A percentile compares a stretch with the other conserved stretches of the same genome.
These are phyloP conservation scores for Plagodis pulveraria DNA, from an alignment of 2,888 invertebrate species.

Conservation along the genomic window DNA sequence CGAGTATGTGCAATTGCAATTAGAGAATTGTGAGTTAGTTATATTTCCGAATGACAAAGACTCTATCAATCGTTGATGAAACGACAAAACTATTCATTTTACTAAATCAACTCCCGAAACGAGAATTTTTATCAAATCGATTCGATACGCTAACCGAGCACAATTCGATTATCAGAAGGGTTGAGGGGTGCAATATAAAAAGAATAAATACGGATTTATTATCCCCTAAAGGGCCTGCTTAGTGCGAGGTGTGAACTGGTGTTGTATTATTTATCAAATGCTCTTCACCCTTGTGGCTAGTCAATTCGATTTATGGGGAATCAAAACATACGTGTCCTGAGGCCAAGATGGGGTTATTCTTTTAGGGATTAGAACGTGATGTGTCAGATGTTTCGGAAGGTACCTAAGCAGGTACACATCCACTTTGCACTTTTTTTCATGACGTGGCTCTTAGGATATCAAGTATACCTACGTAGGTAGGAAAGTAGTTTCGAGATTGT, in stretches of 20 bases:
- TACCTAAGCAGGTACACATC: background rate
- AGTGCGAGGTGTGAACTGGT: conserved; percentile 78
- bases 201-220: conserved; percentile 85
- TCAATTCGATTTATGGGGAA: conserved; percentile 72
- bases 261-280: conserved; percentile 77
- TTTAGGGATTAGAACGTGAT: conserved; percentile 14
- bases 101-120: too few relatives aligned
- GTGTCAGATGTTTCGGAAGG: background rate
- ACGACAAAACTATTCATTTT: too few relatives aligned
- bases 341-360: conserved; percentile 15
- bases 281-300: conserved; percentile 68
- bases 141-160: conserved; percentile 70
- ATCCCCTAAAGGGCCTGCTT: conserved; percentile 79
- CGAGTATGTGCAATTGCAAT: too few relatives aligned
- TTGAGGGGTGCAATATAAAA: conserved; percentile 72
- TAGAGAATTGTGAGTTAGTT: too few relatives aligned
- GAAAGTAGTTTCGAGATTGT: too few relatives aligned
- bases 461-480: too few relatives aligned
- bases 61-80: background rate
- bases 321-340: conserved; percentile 68
- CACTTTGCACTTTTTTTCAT: too few relatives aligned
- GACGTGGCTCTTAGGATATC: too few relatives aligned
- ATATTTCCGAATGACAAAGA: background rate
- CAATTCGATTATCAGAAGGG: conserved; percentile 77
- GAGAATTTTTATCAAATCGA: conserved; percentile 60